Percentiles rank a stretch among this genome's conserved stretches.
Evolutionary conservation across 2,888 invertebrate species (phyloP).

Genomic region (Drosophila mulleri): DNA sequence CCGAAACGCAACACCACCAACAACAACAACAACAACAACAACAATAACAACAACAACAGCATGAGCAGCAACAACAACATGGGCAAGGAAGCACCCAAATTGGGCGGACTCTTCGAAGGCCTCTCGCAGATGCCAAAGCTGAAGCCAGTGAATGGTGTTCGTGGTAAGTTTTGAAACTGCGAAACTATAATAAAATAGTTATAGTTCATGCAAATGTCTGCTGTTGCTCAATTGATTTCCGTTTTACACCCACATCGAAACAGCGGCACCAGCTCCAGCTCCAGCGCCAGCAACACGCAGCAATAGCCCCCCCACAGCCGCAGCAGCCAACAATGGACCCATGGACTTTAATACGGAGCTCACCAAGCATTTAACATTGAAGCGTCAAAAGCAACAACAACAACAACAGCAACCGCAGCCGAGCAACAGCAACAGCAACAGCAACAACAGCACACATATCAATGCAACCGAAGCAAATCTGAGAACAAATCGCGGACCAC

Average conservation of each 20-base stretch:
- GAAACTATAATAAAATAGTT: not conserved
- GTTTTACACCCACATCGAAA: constrained; percentile 62
- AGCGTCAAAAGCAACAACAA: constrained; percentile 83
- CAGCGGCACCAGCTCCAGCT: constrained; percentile 60
- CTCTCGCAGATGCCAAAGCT: constrained; percentile 85
- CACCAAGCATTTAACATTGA: constrained; percentile 84
- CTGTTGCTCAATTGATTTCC: constrained; percentile 70
- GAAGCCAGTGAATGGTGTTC: constrained; percentile 84
- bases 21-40: constrained; percentile 43
- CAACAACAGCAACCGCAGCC: constrained; percentile 49
- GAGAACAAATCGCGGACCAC: constrained; percentile 89
- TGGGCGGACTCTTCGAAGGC: constrained; percentile 84
- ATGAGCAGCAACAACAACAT: constrained; percentile 38
- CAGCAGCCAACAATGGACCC: constrained; percentile 73
- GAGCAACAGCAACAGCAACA: constrained; percentile 39
- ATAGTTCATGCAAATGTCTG: constrained; percentile 39
- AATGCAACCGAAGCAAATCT: constrained; percentile 85
- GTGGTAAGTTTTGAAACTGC: constrained; percentile 67
- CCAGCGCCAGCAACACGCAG: constrained; percentile 71
- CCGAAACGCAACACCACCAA: constrained; percentile 56
- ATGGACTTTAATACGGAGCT: constrained; percentile 85
- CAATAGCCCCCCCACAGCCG: constrained; percentile 62
- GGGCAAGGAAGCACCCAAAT: constrained; percentile 83
- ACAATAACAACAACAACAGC: constrained; percentile 51
- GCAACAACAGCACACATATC: constrained; percentile 72